Base-by-base conservation (phyloP, 1,140 invertebrate genomes). In the Penaeus indicus region DNA sequence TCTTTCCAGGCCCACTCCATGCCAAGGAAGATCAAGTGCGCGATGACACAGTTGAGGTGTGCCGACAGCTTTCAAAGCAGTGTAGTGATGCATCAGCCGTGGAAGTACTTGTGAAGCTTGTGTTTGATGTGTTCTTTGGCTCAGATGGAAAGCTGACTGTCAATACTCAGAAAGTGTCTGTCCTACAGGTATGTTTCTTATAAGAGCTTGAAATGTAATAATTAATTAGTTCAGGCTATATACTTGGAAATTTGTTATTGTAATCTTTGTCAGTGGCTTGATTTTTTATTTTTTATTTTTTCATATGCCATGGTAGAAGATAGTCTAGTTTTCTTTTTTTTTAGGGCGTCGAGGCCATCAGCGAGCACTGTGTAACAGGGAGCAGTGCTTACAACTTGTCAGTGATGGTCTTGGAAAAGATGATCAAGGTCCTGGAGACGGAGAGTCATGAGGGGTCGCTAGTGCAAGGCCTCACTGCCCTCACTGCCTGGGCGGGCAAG, bases 401-500 rank as follows among this genome's bases (percentile, higher is more conserved):
- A 79, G 93, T 94, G 80, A 94, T 93, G 54, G 95, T 95, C 7
- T 93, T 94, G 3, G 94, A 95, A 63, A 94, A 96, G 87, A 96
- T 97, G 92, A 94, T 96, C 22, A 96, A 96, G 92, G 95, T 97
- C 32, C 93, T 99, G 32, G 96, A 98, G 92, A 94, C 94, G 61
- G 98, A 99, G 94, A 96, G 97, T 80, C 97, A 99, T 93, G 98
- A 99, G 93, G 97, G 97, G 91, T 98, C 97, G 3, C 92, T 98
- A 42, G 95, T 96, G 89, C 95, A 96, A 91, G 95, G 96, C 8
- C 93, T 98, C 13, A 95, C 97, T 91, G 96, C 96, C 94, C 94
- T 98, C 92, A 94, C 95, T 18, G 92, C 96, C 16, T 98, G 98
- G 98, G 95, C 95, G 79, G 91, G 92, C 10, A 96, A 96, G 92